phyloP scores from a whole-genome alignment of 2,888 invertebrate species.

The Lissocephala sabroskyi region DNA sequence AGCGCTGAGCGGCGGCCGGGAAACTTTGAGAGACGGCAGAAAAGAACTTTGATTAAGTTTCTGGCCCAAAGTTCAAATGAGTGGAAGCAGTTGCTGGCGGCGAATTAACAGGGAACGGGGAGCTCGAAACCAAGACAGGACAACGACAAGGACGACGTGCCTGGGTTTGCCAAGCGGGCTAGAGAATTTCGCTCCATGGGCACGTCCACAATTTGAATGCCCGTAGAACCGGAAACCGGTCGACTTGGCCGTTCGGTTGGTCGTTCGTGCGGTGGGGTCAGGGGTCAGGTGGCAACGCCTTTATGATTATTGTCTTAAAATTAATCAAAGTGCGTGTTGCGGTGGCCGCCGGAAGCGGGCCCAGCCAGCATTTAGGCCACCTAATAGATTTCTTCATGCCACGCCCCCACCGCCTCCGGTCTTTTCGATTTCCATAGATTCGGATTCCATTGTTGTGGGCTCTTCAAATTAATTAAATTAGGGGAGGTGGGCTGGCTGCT shows the following conservation, averaged over 20 bases:
- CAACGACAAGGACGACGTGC: conserved; percentile 4
- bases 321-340: conserved; percentile 54
- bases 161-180: neutral
- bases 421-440: too few species aligned
- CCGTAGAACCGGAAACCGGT: too few species aligned
- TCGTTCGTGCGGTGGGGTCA: too few species aligned
- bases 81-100: neutral
- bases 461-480: conserved; percentile 57
- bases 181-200: conserved; percentile 2
- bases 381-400: conserved; percentile 38
- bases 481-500: too few species aligned
- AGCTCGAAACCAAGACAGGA: neutral
- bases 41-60: conserved; percentile 58
- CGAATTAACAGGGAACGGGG: conserved; percentile 42
- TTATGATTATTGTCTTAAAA: conserved; percentile 64
- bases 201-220: neutral
- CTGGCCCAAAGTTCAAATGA: conserved; percentile 34
- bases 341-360: conserved; percentile 3
- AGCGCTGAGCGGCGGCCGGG: conserved; percentile 26
- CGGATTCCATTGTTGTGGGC: too few species aligned
- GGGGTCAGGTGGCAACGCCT: conserved; percentile 36
- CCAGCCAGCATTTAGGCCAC: neutral
- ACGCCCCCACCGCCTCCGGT: neutral
- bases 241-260: too few species aligned
- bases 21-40: conserved; percentile 19